Conservation (phyloP, 2,113 vertebrate genomes). For the Puffinus mauretanicus region DNA sequence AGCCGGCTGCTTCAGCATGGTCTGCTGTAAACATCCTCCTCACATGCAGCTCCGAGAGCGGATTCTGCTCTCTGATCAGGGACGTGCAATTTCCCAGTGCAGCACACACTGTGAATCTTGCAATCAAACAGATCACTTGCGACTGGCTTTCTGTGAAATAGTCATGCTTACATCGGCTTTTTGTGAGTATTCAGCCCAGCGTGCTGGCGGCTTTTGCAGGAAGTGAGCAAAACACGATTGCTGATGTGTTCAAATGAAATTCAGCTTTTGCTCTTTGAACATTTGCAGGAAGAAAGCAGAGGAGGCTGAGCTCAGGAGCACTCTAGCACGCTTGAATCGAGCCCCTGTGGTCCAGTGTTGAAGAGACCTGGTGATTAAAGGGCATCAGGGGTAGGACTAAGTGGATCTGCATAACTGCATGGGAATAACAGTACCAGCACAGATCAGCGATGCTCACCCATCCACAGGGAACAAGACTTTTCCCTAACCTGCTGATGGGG, state of each 20-base stretch:
- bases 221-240: neutral
- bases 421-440: neutral
- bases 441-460: neutral
- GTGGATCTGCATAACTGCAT: neutral
- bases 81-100: neutral
- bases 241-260: neutral
- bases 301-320: neutral
- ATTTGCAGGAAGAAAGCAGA: neutral
- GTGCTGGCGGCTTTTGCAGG: neutral
- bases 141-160: neutral
- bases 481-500: neutral
- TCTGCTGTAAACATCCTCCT: neutral
- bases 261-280: neutral
- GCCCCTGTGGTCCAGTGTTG: rapidly evolving
- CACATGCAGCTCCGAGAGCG: rapidly evolving
- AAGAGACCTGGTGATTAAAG: neutral
- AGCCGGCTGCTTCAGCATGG: neutral
- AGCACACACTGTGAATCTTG: neutral
- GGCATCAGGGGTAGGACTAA: neutral
- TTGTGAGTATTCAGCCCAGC: neutral
- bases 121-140: neutral
- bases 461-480: neutral
- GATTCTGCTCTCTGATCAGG: neutral
- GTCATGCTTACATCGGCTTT: neutral
- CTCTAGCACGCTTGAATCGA: neutral